Evolutionary conservation across 2,888 invertebrate species (phyloP), one percentile per base, ranked within the genome.

Genomic region (Lordiphosa andalusiaca): DNA sequence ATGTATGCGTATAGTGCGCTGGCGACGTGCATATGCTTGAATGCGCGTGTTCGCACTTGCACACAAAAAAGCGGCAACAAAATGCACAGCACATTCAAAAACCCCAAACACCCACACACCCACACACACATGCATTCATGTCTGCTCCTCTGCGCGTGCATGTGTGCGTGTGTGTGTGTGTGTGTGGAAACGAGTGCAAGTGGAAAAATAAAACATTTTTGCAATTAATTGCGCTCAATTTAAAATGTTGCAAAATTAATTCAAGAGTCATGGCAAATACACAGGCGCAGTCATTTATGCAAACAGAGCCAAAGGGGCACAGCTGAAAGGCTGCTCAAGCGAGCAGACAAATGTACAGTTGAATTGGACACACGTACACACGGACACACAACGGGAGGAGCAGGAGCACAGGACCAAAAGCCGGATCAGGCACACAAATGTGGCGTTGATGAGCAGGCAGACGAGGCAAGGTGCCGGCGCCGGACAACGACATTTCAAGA

Each of bases 161-260:
- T 63, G 40, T 53, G 16, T 57, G 38, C 41, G 46, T 59, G 46
- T 65, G 40, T 63, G 40, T 53, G 40, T 53, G 40, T 33, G 36
- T 37, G 52, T 48, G 70, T 53, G 51, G 50, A 78, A 78, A 74
- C 72, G 85, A 78, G 73, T 75, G 83, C 80, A 84, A 84, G 83
- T 81, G 80, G 77, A 78, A 81, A 69, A 84, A 81, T 81, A 81
- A 84, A 85, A 85, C 84, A 82, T 85, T 78, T 87, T 84, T 78
- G 84, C 81, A 86, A 86, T 86, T 87, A 86, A 86, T 86, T 87
- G 86, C 87, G 87, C 87, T 86, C 86, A 86, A 86, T 86, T 86
- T 86, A 86, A 86, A 86, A 87, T 87, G 86, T 86, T 87, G 87
- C 86, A 86, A 86, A 86, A 86, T 86, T 86, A 86, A 86, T 87